A percentile compares a stretch with the other conserved stretches of the same genome.
Conservation (phyloP, 1,140 invertebrate species). For the Physella acuta region DNA sequence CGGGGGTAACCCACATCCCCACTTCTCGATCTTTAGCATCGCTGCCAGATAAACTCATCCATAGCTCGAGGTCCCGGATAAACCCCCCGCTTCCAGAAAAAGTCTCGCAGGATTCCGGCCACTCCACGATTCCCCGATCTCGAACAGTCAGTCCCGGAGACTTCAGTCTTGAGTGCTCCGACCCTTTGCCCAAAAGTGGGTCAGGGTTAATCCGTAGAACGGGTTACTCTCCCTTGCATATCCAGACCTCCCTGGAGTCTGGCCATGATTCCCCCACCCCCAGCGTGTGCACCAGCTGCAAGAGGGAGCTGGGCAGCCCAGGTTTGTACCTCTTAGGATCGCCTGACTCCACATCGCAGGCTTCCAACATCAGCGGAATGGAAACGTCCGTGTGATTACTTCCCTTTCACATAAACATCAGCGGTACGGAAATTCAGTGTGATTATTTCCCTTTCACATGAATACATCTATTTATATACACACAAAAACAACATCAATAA, state of each 20-base stretch:
- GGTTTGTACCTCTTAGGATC: background rate
- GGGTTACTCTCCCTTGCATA: background rate
- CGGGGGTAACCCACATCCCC: background rate
- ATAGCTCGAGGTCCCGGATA: background rate
- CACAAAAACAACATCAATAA: background rate
- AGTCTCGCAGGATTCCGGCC: constrained; percentile 14
- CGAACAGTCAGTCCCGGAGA: constrained; percentile 4
- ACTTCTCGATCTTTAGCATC: background rate
- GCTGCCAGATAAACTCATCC: background rate
- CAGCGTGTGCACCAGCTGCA: constrained; percentile 7
- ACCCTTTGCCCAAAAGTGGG: background rate
- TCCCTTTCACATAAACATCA: too few relatives aligned
- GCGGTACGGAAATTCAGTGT: too few relatives aligned
- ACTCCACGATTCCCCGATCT: constrained; percentile 6
- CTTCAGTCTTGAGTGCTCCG: background rate
- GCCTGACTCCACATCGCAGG: constrained; percentile 4
- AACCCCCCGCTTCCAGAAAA: constrained; percentile 5
- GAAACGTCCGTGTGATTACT: constrained; percentile 8
- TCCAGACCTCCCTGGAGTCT: constrained; percentile 7
- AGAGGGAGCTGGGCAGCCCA: background rate
- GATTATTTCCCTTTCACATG: background rate
- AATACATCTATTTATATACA: background rate
- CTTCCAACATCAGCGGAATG: constrained; percentile 17
- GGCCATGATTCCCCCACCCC: background rate
- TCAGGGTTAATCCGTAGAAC: background rate